Evolutionary conservation across 1,140 invertebrate genomes (phyloP).

Genomic region (Agrypnia vestita): DNA sequence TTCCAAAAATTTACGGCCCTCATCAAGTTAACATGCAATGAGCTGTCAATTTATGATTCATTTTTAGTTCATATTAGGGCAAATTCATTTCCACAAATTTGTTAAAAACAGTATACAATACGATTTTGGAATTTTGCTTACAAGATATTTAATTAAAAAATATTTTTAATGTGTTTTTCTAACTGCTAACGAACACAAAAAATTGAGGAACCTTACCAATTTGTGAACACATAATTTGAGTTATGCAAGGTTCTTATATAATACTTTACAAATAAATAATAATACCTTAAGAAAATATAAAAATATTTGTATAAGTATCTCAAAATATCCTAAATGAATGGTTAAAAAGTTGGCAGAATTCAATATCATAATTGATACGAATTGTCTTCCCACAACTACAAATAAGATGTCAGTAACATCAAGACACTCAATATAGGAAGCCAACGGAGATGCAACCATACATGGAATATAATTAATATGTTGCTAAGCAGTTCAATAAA

Average conservation of each 20-base stretch:
- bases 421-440: slow-evolving; percentile 32
- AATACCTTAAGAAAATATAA: slow-evolving; percentile 36
- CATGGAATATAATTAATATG: slow-evolving; percentile 17
- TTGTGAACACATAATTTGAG: background rate
- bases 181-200: too few species aligned
- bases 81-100: too few species aligned
- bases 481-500: background rate
- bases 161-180: too few species aligned
- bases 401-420: background rate
- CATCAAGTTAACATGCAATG: too few species aligned
- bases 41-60: too few species aligned
- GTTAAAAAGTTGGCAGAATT: slow-evolving; percentile 24
- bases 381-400: slow-evolving; percentile 2
- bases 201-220: too few species aligned
- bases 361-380: background rate
- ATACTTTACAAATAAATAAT: slow-evolving; percentile 35
- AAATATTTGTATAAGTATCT: slow-evolving; percentile 37
- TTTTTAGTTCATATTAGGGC: too few species aligned
- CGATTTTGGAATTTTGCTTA: too few species aligned
- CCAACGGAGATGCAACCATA: background rate
- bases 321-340: slow-evolving; percentile 20
- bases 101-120: too few species aligned
- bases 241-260: slow-evolving; percentile 15
- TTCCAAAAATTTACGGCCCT: too few species aligned
- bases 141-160: too few species aligned